A percentile compares a stretch with the other conserved stretches of the same genome.
These are phyloP conservation scores for Biston stratarius DNA, from an alignment of 2,888 invertebrate species.

Conservation along the genomic window DNA sequence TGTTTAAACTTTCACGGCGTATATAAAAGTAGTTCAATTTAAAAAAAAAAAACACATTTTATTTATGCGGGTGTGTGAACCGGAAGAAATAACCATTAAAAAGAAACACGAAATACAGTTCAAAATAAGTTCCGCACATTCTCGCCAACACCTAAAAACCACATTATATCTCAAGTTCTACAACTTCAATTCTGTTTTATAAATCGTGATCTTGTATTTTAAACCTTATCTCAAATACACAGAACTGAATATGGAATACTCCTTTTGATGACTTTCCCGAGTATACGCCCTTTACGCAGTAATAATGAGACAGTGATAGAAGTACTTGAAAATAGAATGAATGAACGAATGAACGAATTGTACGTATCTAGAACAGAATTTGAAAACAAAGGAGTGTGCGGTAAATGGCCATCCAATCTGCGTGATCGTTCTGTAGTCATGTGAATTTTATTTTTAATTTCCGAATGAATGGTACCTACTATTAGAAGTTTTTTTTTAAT, in stretches of 20 bases:
- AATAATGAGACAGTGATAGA: not conserved
- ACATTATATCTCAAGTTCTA: slow-evolving; percentile 9
- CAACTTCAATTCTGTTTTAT: not conserved
- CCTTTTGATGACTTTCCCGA: not conserved
- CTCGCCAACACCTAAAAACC: slow-evolving; percentile 23
- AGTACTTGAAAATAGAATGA: not conserved
- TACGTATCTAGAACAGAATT: no score
- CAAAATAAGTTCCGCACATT: slow-evolving; percentile 6
- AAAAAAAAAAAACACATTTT: not conserved
- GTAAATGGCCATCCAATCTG: no score
- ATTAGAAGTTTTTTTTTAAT: no score
- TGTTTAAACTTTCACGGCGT: no score
- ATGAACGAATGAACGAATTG: no score
- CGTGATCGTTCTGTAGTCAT: no score
- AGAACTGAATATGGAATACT: not conserved
- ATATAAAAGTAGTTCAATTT: no score
- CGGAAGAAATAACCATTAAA: not conserved
- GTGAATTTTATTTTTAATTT: no score
- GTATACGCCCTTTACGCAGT: not conserved
- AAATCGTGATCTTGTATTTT: not conserved
- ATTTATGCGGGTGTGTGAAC: not conserved
- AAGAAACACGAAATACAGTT: slow-evolving; percentile 3
- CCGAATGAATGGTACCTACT: no score
- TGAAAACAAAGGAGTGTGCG: no score
- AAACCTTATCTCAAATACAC: not conserved